Evolutionary conservation across 1,140 invertebrate genomes (phyloP).

Genomic region (Araneus ventricosus): DNA sequence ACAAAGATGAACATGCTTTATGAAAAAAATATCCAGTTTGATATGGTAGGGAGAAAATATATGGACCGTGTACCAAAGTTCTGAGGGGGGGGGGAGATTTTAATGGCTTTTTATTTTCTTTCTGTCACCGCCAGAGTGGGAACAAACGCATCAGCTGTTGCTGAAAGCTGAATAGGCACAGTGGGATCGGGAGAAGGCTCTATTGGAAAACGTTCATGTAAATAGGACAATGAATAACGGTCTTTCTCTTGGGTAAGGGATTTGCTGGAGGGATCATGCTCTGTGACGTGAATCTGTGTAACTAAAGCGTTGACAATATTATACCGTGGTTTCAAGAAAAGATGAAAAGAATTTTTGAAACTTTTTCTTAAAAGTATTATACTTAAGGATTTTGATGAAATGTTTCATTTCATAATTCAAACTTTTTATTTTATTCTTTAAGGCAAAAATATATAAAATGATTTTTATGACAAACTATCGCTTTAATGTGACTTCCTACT

Average conservation of each 20-base stretch:
- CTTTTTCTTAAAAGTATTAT: too few species aligned
- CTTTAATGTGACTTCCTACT: too few species aligned
- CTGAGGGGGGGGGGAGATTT: neutral
- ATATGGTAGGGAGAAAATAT: neutral
- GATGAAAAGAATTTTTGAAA: too few species aligned
- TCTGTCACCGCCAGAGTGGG: neutral
- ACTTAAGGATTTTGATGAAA: too few species aligned
- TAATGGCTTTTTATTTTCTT: neutral
- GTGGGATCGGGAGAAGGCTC: neutral
- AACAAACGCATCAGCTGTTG: neutral
- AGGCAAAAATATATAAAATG: too few species aligned
- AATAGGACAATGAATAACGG: constrained; percentile 12
- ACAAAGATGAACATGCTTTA: neutral
- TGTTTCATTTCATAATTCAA: too few species aligned
- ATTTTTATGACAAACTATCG: too few species aligned
- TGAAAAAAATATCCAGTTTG: neutral
- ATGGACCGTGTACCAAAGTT: neutral
- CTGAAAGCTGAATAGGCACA: neutral
- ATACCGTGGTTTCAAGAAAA: too few species aligned
- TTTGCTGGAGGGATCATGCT: neutral
- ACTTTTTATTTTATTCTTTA: too few species aligned
- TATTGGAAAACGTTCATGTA: neutral
- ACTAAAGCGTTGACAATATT: neutral
- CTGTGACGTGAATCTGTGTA: neutral
- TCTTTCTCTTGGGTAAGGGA: neutral